These are phyloP conservation scores for Galemys pyrenaicus DNA, from an alignment of 2,113 vertebrate species.

Conservation along the genomic window DNA sequence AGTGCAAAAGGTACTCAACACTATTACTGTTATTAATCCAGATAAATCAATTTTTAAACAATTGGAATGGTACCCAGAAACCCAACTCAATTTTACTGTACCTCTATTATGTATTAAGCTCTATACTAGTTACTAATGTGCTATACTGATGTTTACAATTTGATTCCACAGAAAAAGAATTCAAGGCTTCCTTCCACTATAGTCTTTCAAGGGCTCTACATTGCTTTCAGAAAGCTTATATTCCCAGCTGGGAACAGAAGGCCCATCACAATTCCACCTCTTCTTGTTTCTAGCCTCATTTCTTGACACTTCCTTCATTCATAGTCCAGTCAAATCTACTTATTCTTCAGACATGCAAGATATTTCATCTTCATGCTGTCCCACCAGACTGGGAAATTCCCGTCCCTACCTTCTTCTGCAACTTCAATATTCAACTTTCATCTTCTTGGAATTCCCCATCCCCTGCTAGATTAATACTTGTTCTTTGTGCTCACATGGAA, in stretches of 20 bases:
- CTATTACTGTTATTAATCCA: background rate
- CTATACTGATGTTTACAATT: background rate
- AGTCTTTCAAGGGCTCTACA: background rate
- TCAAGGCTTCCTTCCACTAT: background rate
- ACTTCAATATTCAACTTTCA: background rate
- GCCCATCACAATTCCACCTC: background rate
- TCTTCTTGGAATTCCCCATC: background rate
- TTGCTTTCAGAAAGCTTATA: background rate
- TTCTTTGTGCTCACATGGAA: background rate
- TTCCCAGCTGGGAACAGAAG: background rate
- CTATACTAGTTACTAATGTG: background rate
- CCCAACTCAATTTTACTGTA: background rate
- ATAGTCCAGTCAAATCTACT: background rate
- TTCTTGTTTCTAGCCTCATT: background rate
- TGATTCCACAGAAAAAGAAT: slow-evolving; percentile 1
- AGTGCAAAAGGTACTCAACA: background rate
- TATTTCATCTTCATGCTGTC: background rate
- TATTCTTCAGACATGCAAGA: background rate
- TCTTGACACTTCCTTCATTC: background rate
- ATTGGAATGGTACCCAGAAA: background rate
- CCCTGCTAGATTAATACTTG: background rate
- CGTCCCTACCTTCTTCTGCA: background rate
- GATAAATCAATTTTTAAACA: background rate
- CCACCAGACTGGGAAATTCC: background rate
- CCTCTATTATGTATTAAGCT: background rate